phyloP scores from a whole-genome alignment of 2,888 invertebrate genomes.

The Eledona agricola region DNA sequence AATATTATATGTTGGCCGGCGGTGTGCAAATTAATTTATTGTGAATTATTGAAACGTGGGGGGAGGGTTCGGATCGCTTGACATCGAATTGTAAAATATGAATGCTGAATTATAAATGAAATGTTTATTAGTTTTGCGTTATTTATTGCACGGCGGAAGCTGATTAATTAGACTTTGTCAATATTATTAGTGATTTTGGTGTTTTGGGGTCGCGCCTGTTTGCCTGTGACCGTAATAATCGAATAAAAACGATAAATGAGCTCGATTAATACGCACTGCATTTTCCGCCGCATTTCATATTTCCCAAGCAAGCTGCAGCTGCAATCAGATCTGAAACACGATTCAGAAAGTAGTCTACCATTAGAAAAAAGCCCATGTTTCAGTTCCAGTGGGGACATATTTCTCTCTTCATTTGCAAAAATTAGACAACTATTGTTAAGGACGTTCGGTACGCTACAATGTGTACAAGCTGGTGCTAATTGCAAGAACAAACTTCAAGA shows the following conservation, averaged over 20 bases:
- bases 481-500: too few relatives aligned
- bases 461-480: too few relatives aligned
- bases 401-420: too few relatives aligned
- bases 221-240: slow-evolving; percentile 4
- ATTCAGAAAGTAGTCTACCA: too few relatives aligned
- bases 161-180: slow-evolving; percentile 29
- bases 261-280: too few relatives aligned
- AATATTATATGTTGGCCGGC: slow-evolving; percentile 13
- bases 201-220: slow-evolving; percentile 16
- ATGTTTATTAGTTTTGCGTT: slow-evolving; percentile 27
- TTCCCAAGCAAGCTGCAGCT: too few relatives aligned
- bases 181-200: slow-evolving; percentile 19
- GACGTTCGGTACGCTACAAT: too few relatives aligned
- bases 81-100: slow-evolving; percentile 23
- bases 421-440: too few relatives aligned
- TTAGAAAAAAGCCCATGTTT: too few relatives aligned
- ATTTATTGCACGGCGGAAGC: slow-evolving; percentile 24
- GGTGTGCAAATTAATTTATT: slow-evolving; percentile 15
- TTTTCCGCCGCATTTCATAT: too few relatives aligned
- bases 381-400: too few relatives aligned
- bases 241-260: slow-evolving; percentile 19
- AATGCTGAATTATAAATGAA: slow-evolving; percentile 22
- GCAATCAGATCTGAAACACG: too few relatives aligned
- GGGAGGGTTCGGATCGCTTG: slow-evolving; percentile 7
- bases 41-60: slow-evolving; percentile 17